Conservation (phyloP, 2,888 invertebrate genomes). For the Lapara coniferarum region DNA sequence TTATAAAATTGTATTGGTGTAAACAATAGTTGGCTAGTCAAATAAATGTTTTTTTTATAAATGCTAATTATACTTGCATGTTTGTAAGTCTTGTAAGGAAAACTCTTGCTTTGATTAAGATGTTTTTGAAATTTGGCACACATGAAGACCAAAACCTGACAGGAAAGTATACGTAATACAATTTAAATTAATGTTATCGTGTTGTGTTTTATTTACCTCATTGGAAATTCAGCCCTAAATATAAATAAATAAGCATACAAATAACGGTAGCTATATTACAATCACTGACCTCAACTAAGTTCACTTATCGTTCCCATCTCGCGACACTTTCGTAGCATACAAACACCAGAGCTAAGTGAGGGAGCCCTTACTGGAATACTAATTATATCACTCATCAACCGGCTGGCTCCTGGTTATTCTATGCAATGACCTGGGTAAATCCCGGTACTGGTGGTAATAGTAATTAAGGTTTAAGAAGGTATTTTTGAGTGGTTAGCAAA, state of each 20-base stretch:
- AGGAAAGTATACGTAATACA: too few species aligned
- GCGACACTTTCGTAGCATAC: constrained; percentile 19
- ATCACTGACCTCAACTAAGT: constrained; percentile 20
- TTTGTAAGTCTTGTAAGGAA: too few species aligned
- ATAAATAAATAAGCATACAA: not conserved
- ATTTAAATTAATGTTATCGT: too few species aligned
- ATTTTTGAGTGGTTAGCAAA: not conserved
- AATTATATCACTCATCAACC: constrained; percentile 16
- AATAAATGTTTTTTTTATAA: too few species aligned
- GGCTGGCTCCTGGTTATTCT: not conserved
- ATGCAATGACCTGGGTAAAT: not conserved
- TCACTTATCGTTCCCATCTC: constrained; percentile 19
- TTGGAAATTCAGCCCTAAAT: too few species aligned
- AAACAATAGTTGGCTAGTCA: too few species aligned
- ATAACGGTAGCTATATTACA: constrained; percentile 7
- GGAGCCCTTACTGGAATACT: constrained; percentile 13
- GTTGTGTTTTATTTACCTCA: too few species aligned
- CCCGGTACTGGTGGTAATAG: not conserved
- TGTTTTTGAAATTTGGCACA: too few species aligned
- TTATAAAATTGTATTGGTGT: too few species aligned
- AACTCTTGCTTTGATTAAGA: too few species aligned
- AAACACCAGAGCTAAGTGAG: constrained; percentile 25
- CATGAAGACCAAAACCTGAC: too few species aligned
- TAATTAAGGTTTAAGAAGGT: not conserved
- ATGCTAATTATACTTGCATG: too few species aligned